Evolutionary conservation across 1,140 invertebrate genomes (phyloP), one percentile per base, ranked within the genome.

Genomic region (Hyposmocoma kahamanoa): DNA sequence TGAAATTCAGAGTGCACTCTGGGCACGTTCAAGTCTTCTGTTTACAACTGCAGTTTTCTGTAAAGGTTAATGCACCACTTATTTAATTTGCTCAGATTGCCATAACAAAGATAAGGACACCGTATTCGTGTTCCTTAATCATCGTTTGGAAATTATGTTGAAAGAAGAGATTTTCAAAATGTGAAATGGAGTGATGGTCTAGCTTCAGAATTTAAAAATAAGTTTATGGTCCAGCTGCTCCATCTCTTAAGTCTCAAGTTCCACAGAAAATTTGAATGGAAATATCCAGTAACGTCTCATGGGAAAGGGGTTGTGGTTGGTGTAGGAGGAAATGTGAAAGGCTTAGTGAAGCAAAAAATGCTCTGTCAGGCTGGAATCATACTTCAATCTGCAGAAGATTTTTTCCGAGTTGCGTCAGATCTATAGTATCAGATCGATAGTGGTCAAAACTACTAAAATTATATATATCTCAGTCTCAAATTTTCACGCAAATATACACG

Each of bases 161-260:
- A 30, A 2, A 18, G 19, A 45, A 18, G 15, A 30, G 20, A 9
- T 18, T 11, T 45, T 10, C 20, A 26, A 6, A 19, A 45, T 3
- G 26, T 45, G 8, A 45, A 32, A 3, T 45, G 43, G 43, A 45
- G 43, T 32, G 43, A 45, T 21, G 43, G 43, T 11, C 43, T 28
- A 9, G 13, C 43, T 3, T 45, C 43, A 8, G 43, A 45, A 18
- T 45, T 45, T 30, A 45, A 26, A 17, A 28, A 44, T 24, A 44
- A 36, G 18, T 36, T 36, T 36, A 36, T 36, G 32, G 32, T 36
- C 11, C 15, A 36, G 32, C 32, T 36, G 15, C 10, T 15, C 18
- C 15, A 36, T 36, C 32, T 15, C 32, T 17, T 36, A 17, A 17
- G 10, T 17, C 10, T 6, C 11, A 36, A 36, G 18, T 36, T 17